phyloP scores from a whole-genome alignment of 2,888 invertebrate species.

The Drosophila antonietae region DNA sequence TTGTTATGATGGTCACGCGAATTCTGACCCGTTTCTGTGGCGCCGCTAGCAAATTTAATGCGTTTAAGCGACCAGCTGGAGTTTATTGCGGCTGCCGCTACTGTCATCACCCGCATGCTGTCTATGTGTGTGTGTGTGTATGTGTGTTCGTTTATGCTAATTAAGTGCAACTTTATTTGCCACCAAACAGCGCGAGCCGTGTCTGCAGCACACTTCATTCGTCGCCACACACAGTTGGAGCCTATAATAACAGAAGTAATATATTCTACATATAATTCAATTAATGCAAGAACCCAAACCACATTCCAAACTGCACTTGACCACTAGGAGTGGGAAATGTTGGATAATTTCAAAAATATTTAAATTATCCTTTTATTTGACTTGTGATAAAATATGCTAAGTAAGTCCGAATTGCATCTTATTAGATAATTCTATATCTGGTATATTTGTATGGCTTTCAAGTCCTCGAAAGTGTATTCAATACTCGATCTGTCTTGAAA shows the following conservation, averaged over 20 bases:
- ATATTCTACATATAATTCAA: conserved; percentile 62
- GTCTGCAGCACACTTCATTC: conserved; percentile 28
- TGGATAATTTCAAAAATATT: conserved; percentile 21
- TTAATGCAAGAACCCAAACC: conserved; percentile 39
- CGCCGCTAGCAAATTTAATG: conserved; percentile 44
- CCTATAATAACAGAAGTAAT: conserved; percentile 16
- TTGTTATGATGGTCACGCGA: conserved; percentile 72
- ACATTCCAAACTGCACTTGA: conserved; percentile 2
- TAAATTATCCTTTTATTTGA: neutral
- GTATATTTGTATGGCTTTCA: neutral
- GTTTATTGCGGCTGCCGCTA: conserved; percentile 20
- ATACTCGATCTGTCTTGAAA: neutral
- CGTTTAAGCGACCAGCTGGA: conserved; percentile 50
- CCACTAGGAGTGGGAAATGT: conserved; percentile 3
- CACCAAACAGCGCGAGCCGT: conserved; percentile 11
- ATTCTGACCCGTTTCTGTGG: conserved; percentile 59
- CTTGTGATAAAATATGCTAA: neutral
- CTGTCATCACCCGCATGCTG: conserved; percentile 53
- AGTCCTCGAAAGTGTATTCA: neutral
- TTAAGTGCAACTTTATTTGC: conserved; percentile 72
- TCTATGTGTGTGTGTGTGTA: conserved; percentile 19
- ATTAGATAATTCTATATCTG: neutral
- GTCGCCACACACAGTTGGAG: neutral
- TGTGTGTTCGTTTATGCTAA: conserved; percentile 65
- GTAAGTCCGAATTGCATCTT: neutral